phyloP scores from a whole-genome alignment of 2,797 vertebrate genomes.

The Lophotriccus pileatus region DNA sequence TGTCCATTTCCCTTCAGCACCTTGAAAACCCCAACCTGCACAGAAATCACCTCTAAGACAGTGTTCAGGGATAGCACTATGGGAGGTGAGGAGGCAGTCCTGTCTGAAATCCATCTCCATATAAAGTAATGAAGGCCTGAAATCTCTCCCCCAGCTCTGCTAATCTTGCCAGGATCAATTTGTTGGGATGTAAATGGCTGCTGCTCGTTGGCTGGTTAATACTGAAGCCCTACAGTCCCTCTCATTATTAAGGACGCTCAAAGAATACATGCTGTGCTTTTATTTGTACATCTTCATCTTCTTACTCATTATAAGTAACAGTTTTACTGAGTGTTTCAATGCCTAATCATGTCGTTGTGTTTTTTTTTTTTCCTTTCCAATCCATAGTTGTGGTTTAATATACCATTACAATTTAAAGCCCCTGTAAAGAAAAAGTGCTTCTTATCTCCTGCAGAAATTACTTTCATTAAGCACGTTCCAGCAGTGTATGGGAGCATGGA shows the following conservation, averaged over 20 bases:
- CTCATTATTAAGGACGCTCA: slow-evolving; percentile 43
- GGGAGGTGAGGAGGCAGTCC: not conserved
- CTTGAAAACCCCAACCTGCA: not conserved
- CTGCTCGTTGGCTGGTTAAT: not conserved
- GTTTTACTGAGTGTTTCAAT: slow-evolving; percentile 55
- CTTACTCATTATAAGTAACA: slow-evolving; percentile 60
- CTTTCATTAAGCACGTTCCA: slow-evolving; percentile 58
- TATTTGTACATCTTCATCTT: slow-evolving; percentile 65
- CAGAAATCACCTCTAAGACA: not conserved
- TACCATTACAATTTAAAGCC: slow-evolving; percentile 68
- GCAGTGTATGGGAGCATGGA: slow-evolving; percentile 41
- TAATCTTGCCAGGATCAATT: slow-evolving; percentile 36
- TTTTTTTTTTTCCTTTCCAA: slow-evolving; percentile 29
- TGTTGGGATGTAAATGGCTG: not conserved
- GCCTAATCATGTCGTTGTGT: slow-evolving; percentile 32
- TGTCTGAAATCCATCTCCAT: not conserved
- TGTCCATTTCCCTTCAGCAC: not conserved
- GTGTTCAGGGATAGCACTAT: not conserved
- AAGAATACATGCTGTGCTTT: slow-evolving; percentile 58
- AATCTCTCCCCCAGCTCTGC: slow-evolving; percentile 44
- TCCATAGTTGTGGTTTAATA: slow-evolving; percentile 57
- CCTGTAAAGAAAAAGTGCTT: slow-evolving; percentile 58
- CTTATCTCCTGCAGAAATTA: slow-evolving; percentile 61
- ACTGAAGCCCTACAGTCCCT: slow-evolving; percentile 17
- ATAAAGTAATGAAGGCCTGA: not conserved